These are phyloP conservation scores for Melanophora roralis DNA, from an alignment of 2,888 invertebrate genomes.

Conservation along the genomic window DNA sequence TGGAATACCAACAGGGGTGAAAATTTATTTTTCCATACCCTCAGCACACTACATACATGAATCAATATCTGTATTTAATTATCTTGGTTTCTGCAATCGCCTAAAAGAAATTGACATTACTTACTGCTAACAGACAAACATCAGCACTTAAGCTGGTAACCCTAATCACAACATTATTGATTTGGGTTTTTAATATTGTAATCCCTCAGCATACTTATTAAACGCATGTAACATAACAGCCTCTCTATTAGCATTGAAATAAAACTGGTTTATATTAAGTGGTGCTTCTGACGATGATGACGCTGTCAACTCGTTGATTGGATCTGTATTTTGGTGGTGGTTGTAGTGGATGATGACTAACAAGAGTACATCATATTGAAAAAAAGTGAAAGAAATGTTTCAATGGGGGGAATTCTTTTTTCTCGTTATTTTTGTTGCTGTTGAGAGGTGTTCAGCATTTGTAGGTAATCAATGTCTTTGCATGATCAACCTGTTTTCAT, in stretches of 20 bases:
- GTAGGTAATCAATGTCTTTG: constrained; percentile 40
- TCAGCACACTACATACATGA: too few species aligned
- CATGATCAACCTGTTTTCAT: constrained; percentile 47
- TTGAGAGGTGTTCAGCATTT: constrained; percentile 9
- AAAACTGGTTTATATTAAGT: constrained; percentile 38
- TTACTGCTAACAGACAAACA: too few species aligned
- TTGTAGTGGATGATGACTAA: constrained; percentile 58
- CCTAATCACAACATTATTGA: background rate
- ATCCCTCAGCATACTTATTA: constrained; percentile 17
- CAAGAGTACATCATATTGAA: constrained; percentile 52
- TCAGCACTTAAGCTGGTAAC: too few species aligned
- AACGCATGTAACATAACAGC: constrained; percentile 1
- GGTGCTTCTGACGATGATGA: constrained; percentile 3
- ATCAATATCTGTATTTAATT: too few species aligned
- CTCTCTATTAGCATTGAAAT: constrained; percentile 49
- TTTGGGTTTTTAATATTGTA: constrained; percentile 1
- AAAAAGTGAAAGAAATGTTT: constrained; percentile 56
- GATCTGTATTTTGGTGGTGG: constrained; percentile 1
- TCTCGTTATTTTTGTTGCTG: constrained; percentile 1
- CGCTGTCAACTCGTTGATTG: background rate
- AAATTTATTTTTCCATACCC: too few species aligned
- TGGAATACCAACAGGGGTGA: too few species aligned
- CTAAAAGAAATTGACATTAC: too few species aligned
- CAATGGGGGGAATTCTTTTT: constrained; percentile 51
- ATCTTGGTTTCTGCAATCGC: too few species aligned